Percentiles rank a stretch among this genome's conserved stretches.
Conservation (phyloP, 2,113 vertebrate species). For the Gracilinanus agilis region DNA sequence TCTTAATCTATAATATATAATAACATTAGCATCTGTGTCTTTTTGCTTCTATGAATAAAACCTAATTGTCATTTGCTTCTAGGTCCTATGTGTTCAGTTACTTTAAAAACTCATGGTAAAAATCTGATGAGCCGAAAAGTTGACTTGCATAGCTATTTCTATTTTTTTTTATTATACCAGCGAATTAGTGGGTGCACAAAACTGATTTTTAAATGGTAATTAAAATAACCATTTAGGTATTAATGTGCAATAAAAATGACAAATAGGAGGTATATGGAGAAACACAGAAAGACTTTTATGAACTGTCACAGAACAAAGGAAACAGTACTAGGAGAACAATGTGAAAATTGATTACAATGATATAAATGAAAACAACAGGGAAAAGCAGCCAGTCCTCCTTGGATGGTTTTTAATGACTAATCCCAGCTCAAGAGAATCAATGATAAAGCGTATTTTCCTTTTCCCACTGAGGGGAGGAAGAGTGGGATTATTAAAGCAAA, state of each 20-base stretch:
- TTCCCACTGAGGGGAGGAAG: neutral
- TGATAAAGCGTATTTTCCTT: neutral
- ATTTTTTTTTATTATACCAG: slow-evolving; percentile 60
- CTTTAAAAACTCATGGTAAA: slow-evolving; percentile 57
- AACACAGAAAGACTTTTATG: neutral
- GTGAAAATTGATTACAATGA: neutral
- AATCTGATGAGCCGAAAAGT: slow-evolving; percentile 42
- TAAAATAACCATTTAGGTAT: slow-evolving; percentile 8
- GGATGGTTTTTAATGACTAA: neutral
- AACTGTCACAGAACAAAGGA: neutral
- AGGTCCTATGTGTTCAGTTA: slow-evolving; percentile 51
- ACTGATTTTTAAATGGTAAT: slow-evolving; percentile 6
- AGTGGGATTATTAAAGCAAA: neutral
- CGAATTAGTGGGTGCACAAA: slow-evolving; percentile 14
- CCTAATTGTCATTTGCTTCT: slow-evolving; percentile 29
- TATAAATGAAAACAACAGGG: neutral
- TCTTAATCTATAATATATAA: slow-evolving; percentile 12
- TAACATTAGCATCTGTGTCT: slow-evolving; percentile 9
- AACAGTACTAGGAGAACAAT: neutral
- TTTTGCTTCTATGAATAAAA: slow-evolving; percentile 43
- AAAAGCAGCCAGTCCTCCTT: neutral
- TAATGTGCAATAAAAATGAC: neutral
- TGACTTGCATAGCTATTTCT: slow-evolving; percentile 30
- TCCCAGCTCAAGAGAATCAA: neutral
- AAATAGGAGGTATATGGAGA: neutral